Evolutionary conservation across 23 tunicate genomes (phyloP).

Genomic region (Phallusia fumigata): DNA sequence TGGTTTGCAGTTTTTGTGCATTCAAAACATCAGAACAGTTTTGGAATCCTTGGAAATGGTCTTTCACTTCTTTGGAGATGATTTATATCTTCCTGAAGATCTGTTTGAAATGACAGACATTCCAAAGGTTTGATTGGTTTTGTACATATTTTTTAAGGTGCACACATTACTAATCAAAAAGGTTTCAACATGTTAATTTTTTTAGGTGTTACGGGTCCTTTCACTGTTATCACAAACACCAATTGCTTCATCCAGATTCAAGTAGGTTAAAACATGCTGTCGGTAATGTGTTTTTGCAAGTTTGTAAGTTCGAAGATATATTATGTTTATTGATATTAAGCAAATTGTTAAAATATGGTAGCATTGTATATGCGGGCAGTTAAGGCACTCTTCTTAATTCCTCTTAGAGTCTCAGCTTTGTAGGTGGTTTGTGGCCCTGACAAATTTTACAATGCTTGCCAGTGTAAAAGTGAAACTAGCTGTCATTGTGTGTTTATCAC

Average conservation of each 20-base stretch:
- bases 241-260: slow-evolving; percentile 33
- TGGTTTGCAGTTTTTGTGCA: slow-evolving; percentile 75
- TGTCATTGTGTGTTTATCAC: no score
- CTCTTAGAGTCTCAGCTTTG: no score
- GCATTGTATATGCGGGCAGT: no score
- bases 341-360: no score
- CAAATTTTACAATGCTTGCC: no score
- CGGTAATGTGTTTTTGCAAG: no score
- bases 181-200: slow-evolving; percentile 2
- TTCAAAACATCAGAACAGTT: slow-evolving; percentile 69
- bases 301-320: no score
- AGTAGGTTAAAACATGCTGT: slow-evolving; percentile 12
- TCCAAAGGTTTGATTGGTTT: slow-evolving; percentile 33
- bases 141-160: slow-evolving; percentile 29
- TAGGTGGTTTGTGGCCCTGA: no score
- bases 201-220: slow-evolving; percentile 41
- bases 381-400: no score
- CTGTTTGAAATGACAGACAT: slow-evolving; percentile 83
- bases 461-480: no score
- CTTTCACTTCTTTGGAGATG: slow-evolving; percentile 41
- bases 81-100: slow-evolving; percentile 56
- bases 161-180: no score
- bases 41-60: slow-evolving; percentile 32
- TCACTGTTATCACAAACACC: slow-evolving; percentile 45
- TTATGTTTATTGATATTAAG: no score